Base-by-base conservation (phyloP, 2,888 invertebrate genomes). In the Notodonta dromedarius region DNA sequence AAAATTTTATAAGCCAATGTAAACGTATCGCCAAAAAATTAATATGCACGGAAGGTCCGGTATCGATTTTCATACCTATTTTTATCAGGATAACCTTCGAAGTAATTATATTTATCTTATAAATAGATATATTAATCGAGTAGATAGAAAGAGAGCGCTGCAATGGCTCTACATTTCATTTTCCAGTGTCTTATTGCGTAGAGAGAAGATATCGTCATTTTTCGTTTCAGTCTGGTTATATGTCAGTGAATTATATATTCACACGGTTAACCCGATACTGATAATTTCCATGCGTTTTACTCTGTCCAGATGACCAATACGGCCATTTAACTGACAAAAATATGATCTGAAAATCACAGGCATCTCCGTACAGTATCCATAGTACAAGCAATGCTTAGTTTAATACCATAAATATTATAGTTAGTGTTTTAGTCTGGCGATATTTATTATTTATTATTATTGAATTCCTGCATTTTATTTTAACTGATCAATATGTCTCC, bases 21-120 rank as follows among this genome's bases (percentile, higher is more conserved):
- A 56, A 63, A 61, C 54, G 58, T 63, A 60, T 24, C 57, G 40
- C 63, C 39, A 14, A 16, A 51, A 54, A 58, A 65, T 71, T 60
- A 67, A 65, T 54, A 63, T 73, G 39, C 57, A 63, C 52, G 55
- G 35, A 56, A 35, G 60, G 57, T 44, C 24, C 53, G 55, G 44
- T 60, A 65, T 62, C 32, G 58, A 61, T 65, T 63, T 35, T 3
- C 2, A 7, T 42, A 8, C 50, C 40, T 63, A 70, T 60, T 67
- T 71, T 64, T 61, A 32, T 48, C 52, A 32, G 16, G 5, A 8
- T 53, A 46, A 63, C 61, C 55, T 55, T 59, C 44, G 51, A 9
- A 35, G 12, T 56, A 56, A 61, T 61, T 57, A 40, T 58, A 53
- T 52, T 24, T 52, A 52, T 52, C 52, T 32, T 52, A 12, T 5